These are phyloP conservation scores for Apamea epomidion DNA, from an alignment of 2,888 invertebrate species.

Conservation along the genomic window DNA sequence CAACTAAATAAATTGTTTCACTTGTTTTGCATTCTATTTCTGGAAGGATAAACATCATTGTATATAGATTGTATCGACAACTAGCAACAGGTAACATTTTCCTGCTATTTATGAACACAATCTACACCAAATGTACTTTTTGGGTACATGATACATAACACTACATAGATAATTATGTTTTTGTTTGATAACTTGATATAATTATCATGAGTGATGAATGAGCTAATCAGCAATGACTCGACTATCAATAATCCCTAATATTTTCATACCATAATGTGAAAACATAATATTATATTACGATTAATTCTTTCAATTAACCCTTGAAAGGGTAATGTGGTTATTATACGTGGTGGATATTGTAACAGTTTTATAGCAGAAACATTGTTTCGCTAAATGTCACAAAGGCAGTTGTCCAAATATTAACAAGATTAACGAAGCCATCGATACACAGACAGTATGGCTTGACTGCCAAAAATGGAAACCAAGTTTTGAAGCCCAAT, in stretches of 20 bases:
- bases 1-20: conserved; percentile 36
- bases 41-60: conserved; percentile 11
- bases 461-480: background rate
- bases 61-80: conserved; percentile 34
- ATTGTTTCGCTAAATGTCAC: background rate
- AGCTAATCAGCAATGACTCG: conserved; percentile 14
- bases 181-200: conserved; percentile 19
- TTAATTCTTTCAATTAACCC: background rate
- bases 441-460: background rate
- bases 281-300: background rate
- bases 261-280: background rate
- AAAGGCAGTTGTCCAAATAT: conserved; percentile 11
- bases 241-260: conserved; percentile 13
- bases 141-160: conserved; percentile 11
- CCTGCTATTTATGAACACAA: conserved; percentile 28
- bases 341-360: background rate
- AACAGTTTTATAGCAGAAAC: background rate
- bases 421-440: conserved; percentile 15
- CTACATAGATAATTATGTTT: conserved; percentile 15
- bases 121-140: conserved; percentile 2
- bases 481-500: background rate
- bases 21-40: conserved; percentile 30
- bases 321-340: background rate
- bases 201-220: conserved; percentile 25
- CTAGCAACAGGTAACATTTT: conserved; percentile 19